Evolutionary conservation across 1,140 invertebrate genomes (phyloP).

Genomic region (Caerostris extrusa): DNA sequence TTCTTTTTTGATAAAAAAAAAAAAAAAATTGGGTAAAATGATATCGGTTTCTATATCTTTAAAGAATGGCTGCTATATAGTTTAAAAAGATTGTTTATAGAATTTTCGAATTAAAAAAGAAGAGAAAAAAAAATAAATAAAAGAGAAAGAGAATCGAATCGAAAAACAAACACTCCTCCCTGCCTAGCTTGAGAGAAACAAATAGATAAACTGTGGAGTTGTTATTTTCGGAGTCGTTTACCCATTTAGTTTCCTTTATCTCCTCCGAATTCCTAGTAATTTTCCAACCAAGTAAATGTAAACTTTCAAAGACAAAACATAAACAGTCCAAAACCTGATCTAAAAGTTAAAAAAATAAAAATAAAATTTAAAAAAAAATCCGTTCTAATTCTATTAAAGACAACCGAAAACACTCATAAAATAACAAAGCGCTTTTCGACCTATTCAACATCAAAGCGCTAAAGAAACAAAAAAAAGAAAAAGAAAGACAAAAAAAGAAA

Average conservation of each 20-base stretch:
- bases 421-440: background rate
- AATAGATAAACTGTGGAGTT: background rate
- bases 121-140: background rate
- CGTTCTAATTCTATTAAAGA: background rate
- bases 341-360: background rate
- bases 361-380: background rate
- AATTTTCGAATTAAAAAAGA: background rate
- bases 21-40: no score
- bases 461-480: background rate
- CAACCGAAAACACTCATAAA: background rate
- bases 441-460: no score
- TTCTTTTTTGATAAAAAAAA: no score
- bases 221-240: background rate
- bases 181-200: background rate
- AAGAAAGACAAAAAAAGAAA: background rate
- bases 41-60: no score
- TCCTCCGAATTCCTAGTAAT: background rate
- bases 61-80: background rate
- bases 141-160: no score
- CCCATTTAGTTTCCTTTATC: background rate
- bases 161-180: no score
- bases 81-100: background rate
- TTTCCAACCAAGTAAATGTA: background rate
- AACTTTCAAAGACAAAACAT: background rate
- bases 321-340: background rate